Evolutionary conservation across 2,888 invertebrate genomes (phyloP).

Genomic region (Lysandra bellargus): DNA sequence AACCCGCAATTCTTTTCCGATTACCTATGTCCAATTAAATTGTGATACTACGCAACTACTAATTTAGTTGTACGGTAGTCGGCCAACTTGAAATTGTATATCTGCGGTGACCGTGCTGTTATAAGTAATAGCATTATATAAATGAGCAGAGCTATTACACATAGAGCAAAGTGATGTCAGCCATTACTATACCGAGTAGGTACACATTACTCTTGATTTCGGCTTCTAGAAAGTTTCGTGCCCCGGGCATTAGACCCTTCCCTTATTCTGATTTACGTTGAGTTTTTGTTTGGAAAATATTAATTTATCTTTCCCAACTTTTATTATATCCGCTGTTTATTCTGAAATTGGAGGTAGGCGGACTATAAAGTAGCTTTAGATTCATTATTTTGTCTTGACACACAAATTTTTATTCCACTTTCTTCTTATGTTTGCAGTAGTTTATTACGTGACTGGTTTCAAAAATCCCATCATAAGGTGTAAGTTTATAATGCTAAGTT

Average conservation of each 20-base stretch:
- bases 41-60: too few species aligned
- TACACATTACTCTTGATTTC: slow-evolving; percentile 44
- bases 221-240: slow-evolving; percentile 39
- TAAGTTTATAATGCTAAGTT: too few species aligned
- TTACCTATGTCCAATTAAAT: too few species aligned
- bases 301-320: slow-evolving; percentile 18
- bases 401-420: neutral
- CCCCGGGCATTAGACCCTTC: slow-evolving; percentile 35
- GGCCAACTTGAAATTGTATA: too few species aligned
- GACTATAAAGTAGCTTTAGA: neutral
- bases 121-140: neutral
- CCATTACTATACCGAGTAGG: slow-evolving; percentile 42
- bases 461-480: too few species aligned
- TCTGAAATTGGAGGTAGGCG: slow-evolving; percentile 20
- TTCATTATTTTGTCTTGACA: neutral
- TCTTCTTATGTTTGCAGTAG: too few species aligned
- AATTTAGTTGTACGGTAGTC: too few species aligned
- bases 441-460: too few species aligned
- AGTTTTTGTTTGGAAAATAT: slow-evolving; percentile 23
- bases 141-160: neutral
- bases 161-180: slow-evolving; percentile 44
- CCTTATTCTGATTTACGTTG: slow-evolving; percentile 32
- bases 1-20: too few species aligned
- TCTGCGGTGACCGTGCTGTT: too few species aligned
- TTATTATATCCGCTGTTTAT: slow-evolving; percentile 17